phyloP scores from a whole-genome alignment of 2,113 vertebrate species.

The Microtus richardsoni region DNA sequence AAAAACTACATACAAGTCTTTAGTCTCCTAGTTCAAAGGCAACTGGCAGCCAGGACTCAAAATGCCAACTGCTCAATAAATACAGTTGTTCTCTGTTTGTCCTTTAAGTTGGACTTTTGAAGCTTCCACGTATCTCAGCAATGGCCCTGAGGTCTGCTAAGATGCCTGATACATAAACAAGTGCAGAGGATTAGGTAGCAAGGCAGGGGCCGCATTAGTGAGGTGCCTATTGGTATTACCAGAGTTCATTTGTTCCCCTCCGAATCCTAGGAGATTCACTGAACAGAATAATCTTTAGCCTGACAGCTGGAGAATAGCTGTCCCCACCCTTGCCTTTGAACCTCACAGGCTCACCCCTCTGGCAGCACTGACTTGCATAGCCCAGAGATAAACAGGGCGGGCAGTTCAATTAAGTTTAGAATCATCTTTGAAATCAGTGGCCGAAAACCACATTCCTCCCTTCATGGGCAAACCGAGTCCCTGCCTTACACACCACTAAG shows the following conservation, averaged over 20 bases:
- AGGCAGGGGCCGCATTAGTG: not conserved
- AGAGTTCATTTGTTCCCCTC: not conserved
- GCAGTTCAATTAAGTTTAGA: not conserved
- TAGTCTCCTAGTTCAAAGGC: not conserved
- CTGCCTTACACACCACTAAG: not conserved
- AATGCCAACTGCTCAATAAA: not conserved
- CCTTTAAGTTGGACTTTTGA: not conserved
- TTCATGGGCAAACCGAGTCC: not conserved
- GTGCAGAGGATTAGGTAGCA: not conserved
- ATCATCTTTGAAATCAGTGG: not conserved
- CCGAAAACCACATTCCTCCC: not conserved
- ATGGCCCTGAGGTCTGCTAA: not conserved
- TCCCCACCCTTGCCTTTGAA: constrained; percentile 16
- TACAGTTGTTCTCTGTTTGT: not conserved
- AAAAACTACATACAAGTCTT: not conserved
- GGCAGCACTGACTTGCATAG: not conserved
- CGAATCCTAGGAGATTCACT: not conserved
- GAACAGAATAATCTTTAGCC: not conserved
- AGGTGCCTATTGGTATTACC: fast-evolving
- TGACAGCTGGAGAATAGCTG: not conserved
- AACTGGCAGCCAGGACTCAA: not conserved
- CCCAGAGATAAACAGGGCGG: not conserved
- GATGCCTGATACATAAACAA: not conserved
- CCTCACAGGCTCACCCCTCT: not conserved
- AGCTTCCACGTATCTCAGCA: not conserved